These are phyloP conservation scores for Drosophila prostipennis DNA, from an alignment of 2,888 invertebrate species.

Conservation along the genomic window DNA sequence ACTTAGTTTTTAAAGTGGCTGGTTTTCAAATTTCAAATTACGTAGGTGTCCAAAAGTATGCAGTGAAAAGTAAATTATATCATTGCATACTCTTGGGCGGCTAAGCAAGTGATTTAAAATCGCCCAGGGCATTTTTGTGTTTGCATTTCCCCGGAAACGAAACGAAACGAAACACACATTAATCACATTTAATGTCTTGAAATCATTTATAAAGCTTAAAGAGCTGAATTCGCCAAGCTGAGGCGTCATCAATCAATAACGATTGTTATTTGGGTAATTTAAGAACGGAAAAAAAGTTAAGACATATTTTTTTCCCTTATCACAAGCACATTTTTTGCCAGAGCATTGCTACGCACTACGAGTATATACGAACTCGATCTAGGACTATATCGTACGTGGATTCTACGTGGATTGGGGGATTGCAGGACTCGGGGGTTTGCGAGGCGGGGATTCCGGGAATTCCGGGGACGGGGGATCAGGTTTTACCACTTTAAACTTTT, in stretches of 20 bases:
- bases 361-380: slow-evolving; percentile 33
- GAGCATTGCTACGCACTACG: slow-evolving; percentile 29
- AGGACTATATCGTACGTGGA: slow-evolving; percentile 29
- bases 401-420: slow-evolving; percentile 6
- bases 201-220: slow-evolving; percentile 36
- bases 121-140: background rate
- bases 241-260: slow-evolving; percentile 28
- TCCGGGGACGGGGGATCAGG: slow-evolving; percentile 3
- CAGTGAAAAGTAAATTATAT: background rate
- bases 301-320: no score
- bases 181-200: slow-evolving; percentile 13
- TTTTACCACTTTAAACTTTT: slow-evolving; percentile 39
- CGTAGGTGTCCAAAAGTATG: background rate
- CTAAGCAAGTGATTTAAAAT: background rate
- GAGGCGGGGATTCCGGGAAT: no score
- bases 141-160: background rate
- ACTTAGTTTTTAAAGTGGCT: background rate
- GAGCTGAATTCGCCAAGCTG: slow-evolving; percentile 1
- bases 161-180: background rate
- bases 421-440: background rate
- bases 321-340: slow-evolving; percentile 3
- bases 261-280: slow-evolving; percentile 15
- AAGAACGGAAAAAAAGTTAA: background rate
- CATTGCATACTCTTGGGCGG: background rate
- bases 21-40: no score